Conservation (phyloP, 2,797 vertebrate species). For the Danio kyathit region DNA sequence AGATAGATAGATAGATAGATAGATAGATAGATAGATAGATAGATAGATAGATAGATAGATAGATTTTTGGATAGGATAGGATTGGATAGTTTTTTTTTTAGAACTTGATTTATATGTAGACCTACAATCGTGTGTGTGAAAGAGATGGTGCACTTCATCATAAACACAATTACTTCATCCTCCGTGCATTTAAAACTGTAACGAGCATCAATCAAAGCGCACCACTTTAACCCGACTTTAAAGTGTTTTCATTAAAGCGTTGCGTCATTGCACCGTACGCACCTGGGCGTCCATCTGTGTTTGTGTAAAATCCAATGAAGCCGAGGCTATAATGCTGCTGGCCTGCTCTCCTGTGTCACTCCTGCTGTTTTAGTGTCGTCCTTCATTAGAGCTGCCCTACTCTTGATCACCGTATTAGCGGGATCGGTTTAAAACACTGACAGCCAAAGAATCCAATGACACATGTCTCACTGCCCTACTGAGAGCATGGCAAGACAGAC, state of each 20-base stretch:
- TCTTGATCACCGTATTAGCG: slow-evolving; percentile 58
- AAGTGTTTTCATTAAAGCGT: slow-evolving; percentile 51
- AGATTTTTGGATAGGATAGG: too few species aligned
- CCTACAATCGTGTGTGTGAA: too few species aligned
- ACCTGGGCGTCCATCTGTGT: slow-evolving; percentile 30
- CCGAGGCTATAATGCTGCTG: slow-evolving; percentile 53
- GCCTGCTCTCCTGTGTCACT: slow-evolving; percentile 66
- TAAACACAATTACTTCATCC: too few species aligned
- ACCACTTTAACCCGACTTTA: slow-evolving; percentile 34
- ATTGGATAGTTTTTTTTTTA: too few species aligned
- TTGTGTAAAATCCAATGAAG: slow-evolving; percentile 36
- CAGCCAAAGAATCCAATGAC: too few species aligned
- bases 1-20: too few species aligned
- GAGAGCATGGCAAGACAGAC: slow-evolving; percentile 71
- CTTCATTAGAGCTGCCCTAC: slow-evolving; percentile 76
- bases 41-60: too few species aligned
- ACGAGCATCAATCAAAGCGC: background rate
- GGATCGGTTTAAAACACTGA: slow-evolving; percentile 74
- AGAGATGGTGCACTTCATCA: too few species aligned
- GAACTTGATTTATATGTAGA: too few species aligned
- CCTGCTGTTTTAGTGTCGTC: slow-evolving; percentile 67
- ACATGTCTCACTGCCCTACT: slow-evolving; percentile 62
- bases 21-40: too few species aligned
- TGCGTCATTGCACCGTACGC: slow-evolving; percentile 56
- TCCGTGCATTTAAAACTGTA: too few species aligned